Evolutionary conservation across 2,113 vertebrate species (phyloP).

Genomic region (Jacana jacana): DNA sequence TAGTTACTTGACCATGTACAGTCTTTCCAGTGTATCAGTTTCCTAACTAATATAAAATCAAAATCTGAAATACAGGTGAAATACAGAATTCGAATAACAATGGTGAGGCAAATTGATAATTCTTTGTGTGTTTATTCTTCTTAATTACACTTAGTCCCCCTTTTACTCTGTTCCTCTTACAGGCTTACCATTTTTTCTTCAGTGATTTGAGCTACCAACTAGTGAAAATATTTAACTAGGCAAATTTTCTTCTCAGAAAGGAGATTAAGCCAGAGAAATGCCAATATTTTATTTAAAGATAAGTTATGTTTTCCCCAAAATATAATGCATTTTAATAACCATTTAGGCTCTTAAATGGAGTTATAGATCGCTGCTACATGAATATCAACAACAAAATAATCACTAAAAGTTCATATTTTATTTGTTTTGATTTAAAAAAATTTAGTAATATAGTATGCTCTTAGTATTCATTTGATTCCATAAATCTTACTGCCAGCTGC

Average conservation of each 20-base stretch:
- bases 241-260: background rate
- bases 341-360: background rate
- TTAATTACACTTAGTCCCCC: background rate
- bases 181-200: background rate
- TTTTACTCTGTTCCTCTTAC: background rate
- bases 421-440: background rate
- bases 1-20: background rate
- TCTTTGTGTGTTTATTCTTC: background rate
- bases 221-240: background rate
- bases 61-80: background rate
- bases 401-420: background rate
- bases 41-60: background rate
- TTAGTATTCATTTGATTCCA: background rate
- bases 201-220: background rate
- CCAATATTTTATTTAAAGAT: background rate
- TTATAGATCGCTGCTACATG: background rate
- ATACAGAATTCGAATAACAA: background rate
- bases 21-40: background rate
- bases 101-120: background rate
- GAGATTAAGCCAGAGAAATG: background rate
- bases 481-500: background rate
- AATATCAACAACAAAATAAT: background rate
- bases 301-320: background rate
- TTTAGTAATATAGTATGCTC: background rate
- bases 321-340: background rate